A percentile compares a stretch with the other conserved stretches of the same genome.
Conservation (phyloP, 2,888 invertebrate genomes). For the Adelphocoris suturalis region DNA sequence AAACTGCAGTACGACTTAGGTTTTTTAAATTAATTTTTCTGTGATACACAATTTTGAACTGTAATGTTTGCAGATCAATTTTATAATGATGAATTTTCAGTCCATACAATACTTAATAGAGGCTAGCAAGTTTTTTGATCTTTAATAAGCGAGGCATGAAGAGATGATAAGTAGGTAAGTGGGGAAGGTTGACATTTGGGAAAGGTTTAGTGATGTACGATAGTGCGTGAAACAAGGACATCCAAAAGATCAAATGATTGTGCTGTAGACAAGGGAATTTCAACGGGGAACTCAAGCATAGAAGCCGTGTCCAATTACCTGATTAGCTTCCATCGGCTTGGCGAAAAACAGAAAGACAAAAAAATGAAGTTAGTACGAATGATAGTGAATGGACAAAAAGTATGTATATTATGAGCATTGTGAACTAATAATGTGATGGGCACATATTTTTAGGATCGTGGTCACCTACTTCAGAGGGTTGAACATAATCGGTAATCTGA, state of each 20-base stretch:
- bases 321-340: slow-evolving; percentile 69
- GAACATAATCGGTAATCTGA: no score
- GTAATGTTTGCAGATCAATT: no score
- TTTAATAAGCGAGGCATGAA: background rate
- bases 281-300: background rate
- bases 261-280: background rate
- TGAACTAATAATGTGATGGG: no score
- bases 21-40: no score
- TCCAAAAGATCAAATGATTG: slow-evolving; percentile 7
- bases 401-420: background rate
- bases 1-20: no score
- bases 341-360: slow-evolving; percentile 35
- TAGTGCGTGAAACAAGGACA: slow-evolving; percentile 37
- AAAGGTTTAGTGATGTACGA: slow-evolving; percentile 2
- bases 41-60: no score
- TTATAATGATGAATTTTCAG: no score
- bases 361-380: slow-evolving; percentile 21
- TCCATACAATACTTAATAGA: no score
- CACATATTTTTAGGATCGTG: no score
- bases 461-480: no score
- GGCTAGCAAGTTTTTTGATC: no score
- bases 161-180: background rate
- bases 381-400: slow-evolving; percentile 28
- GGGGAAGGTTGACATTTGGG: slow-evolving; percentile 16
- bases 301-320: slow-evolving; percentile 57